Percentiles rank a stretch among this genome's conserved stretches.
phyloP scores from a whole-genome alignment of 2,113 vertebrate species.

The Polypterus bichir region DNA sequence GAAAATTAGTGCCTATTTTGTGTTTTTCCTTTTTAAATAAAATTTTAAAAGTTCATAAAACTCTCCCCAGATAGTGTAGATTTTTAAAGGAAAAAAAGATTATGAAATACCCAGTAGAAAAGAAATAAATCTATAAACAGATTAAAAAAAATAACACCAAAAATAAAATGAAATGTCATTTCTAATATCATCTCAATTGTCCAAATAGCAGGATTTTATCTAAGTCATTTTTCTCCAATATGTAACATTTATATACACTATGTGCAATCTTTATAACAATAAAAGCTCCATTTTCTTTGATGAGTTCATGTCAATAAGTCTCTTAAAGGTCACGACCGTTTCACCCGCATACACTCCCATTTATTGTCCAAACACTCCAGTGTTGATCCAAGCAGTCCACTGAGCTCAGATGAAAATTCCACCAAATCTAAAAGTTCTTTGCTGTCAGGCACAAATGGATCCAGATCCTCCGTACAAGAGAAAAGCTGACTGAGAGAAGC shows the following conservation, averaged over 20 bases:
- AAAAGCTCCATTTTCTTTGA: not conserved
- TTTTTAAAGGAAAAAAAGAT: slow-evolving; percentile 48
- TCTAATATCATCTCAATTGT: slow-evolving; percentile 25
- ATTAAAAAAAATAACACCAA: slow-evolving; percentile 15
- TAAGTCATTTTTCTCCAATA: slow-evolving; percentile 1
- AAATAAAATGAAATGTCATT: slow-evolving; percentile 41
- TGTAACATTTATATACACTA: slow-evolving; percentile 29
- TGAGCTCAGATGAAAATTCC: slow-evolving; percentile 77
- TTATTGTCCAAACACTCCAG: slow-evolving; percentile 65
- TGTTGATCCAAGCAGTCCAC: slow-evolving; percentile 73
- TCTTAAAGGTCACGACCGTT: slow-evolving; percentile 28
- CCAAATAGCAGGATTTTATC: not conserved
- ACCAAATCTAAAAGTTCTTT: slow-evolving; percentile 86
- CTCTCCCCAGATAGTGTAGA: slow-evolving; percentile 54
- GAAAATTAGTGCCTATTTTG: slow-evolving; percentile 7
- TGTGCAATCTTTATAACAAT: slow-evolving; percentile 11
- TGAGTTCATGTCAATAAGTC: not conserved
- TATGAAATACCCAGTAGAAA: slow-evolving; percentile 13
- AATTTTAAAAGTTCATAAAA: slow-evolving; percentile 11
- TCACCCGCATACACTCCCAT: slow-evolving; percentile 28
- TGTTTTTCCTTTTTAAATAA: not conserved
- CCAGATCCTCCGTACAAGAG: slow-evolving; percentile 73
- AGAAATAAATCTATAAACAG: slow-evolving; percentile 6
- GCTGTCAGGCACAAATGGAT: slow-evolving; percentile 76
- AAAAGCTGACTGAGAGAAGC: slow-evolving; percentile 81